phyloP scores from a whole-genome alignment of 2,888 invertebrate species.

The Drosophila koepferae region DNA sequence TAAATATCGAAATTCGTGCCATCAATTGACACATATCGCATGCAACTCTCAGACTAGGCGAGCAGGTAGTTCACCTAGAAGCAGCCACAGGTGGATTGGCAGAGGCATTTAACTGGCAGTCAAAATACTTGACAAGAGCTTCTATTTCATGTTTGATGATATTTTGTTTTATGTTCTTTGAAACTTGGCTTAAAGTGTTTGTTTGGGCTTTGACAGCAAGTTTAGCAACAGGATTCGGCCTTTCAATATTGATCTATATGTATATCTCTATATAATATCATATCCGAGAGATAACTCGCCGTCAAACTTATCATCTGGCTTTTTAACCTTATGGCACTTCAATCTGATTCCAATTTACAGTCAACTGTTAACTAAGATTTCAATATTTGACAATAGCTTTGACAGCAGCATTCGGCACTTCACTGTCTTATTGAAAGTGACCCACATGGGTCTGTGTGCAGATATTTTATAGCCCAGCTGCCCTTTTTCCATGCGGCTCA shows the following conservation, averaged over 20 bases:
- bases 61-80: slow-evolving; percentile 30
- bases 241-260: too few species aligned
- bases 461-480: slow-evolving; percentile 44
- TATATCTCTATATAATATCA: too few species aligned
- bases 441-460: not conserved
- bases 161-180: too few species aligned
- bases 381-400: not conserved
- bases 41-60: not conserved
- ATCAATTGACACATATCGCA: slow-evolving; percentile 69
- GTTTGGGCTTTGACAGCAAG: too few species aligned
- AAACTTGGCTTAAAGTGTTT: too few species aligned
- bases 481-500: slow-evolving; percentile 35
- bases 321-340: not conserved
- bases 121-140: not conserved
- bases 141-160: too few species aligned
- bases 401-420: not conserved
- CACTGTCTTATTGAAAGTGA: not conserved
- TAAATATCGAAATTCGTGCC: slow-evolving; percentile 61
- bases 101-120: not conserved
- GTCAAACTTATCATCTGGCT: not conserved
- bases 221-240: too few species aligned
- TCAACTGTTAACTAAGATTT: not conserved
- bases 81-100: slow-evolving; percentile 34
- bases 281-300: too few species aligned
- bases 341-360: not conserved